Evolutionary conservation across 2,888 invertebrate genomes (phyloP), one percentile per base, ranked within the genome.

Genomic region (Callyntrura guangdongensis): DNA sequence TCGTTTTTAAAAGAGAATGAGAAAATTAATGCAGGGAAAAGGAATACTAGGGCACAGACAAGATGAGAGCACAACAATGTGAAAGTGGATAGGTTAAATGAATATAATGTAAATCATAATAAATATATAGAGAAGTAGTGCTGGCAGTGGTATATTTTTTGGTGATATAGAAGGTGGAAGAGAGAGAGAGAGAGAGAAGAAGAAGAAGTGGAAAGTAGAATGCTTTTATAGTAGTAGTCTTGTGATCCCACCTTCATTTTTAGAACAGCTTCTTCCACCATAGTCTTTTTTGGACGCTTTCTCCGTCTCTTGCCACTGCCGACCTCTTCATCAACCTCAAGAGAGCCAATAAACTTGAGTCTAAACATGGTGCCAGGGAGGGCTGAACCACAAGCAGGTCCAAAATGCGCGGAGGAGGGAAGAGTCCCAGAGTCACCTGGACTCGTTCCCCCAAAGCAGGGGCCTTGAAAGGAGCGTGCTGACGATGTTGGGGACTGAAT

Each of bases 181-280:
- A 59, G 47, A 59, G 47, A 86, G 69, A 49, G 49, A 85, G 56
- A 74, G 59, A 77, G 47, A 86, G 82, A 77, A 20, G 81, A 25
- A 72, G 84, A 87, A n/a, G n/a, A n/a, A n/a, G n/a, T n/a, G n/a
- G 6, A 69, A 61, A 61, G 20, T 17, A 36, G 67, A 56, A 85
- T 87, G 77, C 64, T 36, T 83, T 69, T 74, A 25, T 56, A 86
- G 49, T 67, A 86, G 83, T 56, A 77, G 84, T 87, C 81, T 81
- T 77, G 91, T 85, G 91, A 91, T 90, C 92, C 93, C 93, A 97
- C 97, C 97, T 97, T 97, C 95, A 97, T 97, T 96, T 97, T 97
- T 95, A 97, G 96, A 95, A 97, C 97, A 94, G 97, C 97, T 95
- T 97, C 97, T 96, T 97, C 97, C 95, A 97, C 97, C 97, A 97